phyloP scores from a whole-genome alignment of 1,140 invertebrate species.

The Orussus abietinus region DNA sequence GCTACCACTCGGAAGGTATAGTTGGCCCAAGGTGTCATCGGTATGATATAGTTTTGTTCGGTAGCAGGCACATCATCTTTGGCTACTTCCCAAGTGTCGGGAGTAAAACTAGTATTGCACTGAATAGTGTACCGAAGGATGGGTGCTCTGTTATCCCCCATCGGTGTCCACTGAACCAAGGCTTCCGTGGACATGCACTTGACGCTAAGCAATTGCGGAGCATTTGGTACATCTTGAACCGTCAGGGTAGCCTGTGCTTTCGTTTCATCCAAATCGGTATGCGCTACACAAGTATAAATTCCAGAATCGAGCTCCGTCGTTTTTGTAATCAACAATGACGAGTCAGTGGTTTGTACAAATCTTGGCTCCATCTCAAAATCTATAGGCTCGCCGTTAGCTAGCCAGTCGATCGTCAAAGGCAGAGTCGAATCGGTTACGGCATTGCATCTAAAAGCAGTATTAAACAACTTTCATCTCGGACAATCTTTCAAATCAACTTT shows the following conservation, averaged over 20 bases:
- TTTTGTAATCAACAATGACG: conserved; percentile 90
- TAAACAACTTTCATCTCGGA: conserved; percentile 5
- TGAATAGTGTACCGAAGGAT: conserved; percentile 90
- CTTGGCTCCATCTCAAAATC: conserved; percentile 84
- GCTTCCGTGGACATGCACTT: conserved; percentile 70
- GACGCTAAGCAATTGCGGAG: conserved; percentile 68
- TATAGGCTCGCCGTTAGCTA: conserved; percentile 78
- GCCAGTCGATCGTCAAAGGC: conserved; percentile 80
- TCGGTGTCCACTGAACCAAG: conserved; percentile 77
- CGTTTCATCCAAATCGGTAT: conserved; percentile 82
- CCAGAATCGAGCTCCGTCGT: conserved; percentile 93
- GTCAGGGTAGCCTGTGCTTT: conserved; percentile 81
- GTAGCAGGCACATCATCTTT: conserved; percentile 74
- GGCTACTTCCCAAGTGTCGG: conserved; percentile 84
- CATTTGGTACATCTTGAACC: conserved; percentile 94
- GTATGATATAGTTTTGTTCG: conserved; percentile 69
- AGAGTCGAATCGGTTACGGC: conserved; percentile 81
- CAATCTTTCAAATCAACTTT: background rate
- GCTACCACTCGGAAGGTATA: conserved; percentile 96
- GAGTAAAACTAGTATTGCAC: conserved; percentile 91
- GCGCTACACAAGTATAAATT: conserved; percentile 92
- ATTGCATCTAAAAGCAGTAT: conserved; percentile 66
- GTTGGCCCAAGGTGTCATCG: conserved; percentile 89
- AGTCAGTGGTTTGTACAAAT: conserved; percentile 79
- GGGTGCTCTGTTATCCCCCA: conserved; percentile 91